Evolutionary conservation across 1,140 invertebrate species (phyloP), one percentile per base, ranked within the genome.

Genomic region (Pseudomyrmex sp.): DNA sequence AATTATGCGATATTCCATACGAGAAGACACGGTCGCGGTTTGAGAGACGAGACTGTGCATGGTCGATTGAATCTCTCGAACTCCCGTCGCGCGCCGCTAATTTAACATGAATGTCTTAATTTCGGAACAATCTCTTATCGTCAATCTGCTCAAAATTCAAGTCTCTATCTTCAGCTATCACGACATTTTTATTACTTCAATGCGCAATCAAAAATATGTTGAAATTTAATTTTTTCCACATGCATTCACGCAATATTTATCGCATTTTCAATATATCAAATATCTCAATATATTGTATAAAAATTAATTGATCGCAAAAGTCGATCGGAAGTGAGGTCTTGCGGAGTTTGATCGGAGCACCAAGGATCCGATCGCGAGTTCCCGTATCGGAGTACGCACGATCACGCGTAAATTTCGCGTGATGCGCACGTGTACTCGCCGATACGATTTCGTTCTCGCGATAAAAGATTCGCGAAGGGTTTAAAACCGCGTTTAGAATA

Each of bases 31-130:
- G 35, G 15, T 59, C 65, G 13, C 18, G 52, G 15, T 59, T 35
- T 9, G 58, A 26, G 18, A 68, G 20, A 70, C 59, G 76, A 79
- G 35, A 35, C 44, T 13, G 12, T 35, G 52, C 54, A 80, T 35
- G 44, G 54, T n/a, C n/a, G 76, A 72, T 80, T 50, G 66, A 59
- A 61, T 80, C 35, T 48, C 76, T 48, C 44, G 76, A 35, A 50
- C 54, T 18, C 54, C 7, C 12, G 52, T 48, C 2, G 52, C 5
- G 52, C 44, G 13, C 7, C 9, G 5, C 8, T n/a, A 59, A 80
- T 70, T 20, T 59, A 69, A 79, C 26, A 26, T 20, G 23, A 70
- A 61, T 59, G 20, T 59, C 54, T 54, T 50, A 61, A 50, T 58
- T 48, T 18, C 18, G 54, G 7, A 59, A n/a, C 69, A 70, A 59